Conservation (phyloP, 2,797 vertebrate species). For the Balearica regulorum region DNA sequence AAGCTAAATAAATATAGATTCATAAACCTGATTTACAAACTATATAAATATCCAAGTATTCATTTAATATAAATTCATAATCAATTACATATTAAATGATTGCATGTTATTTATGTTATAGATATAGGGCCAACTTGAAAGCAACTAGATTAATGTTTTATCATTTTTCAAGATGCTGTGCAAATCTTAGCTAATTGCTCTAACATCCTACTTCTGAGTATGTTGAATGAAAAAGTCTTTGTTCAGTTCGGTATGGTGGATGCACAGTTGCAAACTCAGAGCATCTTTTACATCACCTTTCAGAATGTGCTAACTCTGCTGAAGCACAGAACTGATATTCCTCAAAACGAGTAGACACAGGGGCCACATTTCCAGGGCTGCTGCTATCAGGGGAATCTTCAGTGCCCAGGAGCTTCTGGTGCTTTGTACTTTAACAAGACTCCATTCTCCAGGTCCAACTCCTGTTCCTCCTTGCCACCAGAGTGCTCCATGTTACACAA, state of each 20-base stretch:
- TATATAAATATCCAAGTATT: conserved; percentile 7
- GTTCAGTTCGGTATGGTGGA: neutral
- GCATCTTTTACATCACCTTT: neutral
- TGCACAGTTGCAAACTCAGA: neutral
- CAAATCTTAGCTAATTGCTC: neutral
- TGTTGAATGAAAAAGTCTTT: neutral
- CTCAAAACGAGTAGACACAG: neutral
- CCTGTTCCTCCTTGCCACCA: neutral
- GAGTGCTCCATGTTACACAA: neutral
- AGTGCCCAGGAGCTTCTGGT: neutral
- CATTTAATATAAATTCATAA: conserved; percentile 51
- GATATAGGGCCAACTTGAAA: neutral
- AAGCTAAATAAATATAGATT: conserved; percentile 36
- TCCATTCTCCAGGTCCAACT: neutral
- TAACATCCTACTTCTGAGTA: neutral
- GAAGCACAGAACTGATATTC: neutral
- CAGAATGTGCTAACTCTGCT: neutral
- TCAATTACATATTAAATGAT: conserved; percentile 22
- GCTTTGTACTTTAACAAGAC: neutral
- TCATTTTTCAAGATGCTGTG: neutral
- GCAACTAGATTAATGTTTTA: neutral
- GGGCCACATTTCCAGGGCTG: neutral
- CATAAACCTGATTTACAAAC: conserved; percentile 5
- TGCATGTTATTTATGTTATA: neutral
- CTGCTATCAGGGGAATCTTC: neutral